Evolutionary conservation across 2,113 vertebrate genomes (phyloP).

Genomic region (Rhea pennata): DNA sequence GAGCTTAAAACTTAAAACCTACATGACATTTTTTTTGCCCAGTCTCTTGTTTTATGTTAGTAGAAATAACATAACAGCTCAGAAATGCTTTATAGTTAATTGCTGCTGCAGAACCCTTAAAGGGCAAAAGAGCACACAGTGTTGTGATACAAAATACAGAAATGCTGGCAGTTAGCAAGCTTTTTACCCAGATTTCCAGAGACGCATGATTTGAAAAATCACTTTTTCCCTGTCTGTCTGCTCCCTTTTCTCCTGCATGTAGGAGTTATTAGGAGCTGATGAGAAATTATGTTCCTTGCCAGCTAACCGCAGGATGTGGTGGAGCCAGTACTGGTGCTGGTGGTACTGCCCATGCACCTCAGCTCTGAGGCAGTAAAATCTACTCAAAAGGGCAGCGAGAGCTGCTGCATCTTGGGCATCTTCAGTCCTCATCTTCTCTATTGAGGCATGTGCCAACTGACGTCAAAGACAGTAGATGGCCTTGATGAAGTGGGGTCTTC

Average conservation of each 20-base stretch:
- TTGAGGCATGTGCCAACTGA: neutral
- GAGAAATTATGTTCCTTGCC: neutral
- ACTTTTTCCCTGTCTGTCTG: neutral
- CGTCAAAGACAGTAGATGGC: neutral
- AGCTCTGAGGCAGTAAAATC: neutral
- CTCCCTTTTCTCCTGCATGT: neutral
- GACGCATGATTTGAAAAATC: neutral
- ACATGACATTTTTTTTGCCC: neutral
- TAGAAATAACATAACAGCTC: neutral
- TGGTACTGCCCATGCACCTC: neutral
- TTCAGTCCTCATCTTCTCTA: neutral
- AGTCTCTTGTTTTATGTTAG: neutral
- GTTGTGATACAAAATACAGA: neutral
- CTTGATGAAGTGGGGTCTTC: neutral
- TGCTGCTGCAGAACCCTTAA: neutral
- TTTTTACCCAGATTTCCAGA: neutral
- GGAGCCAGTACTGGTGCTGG: neutral
- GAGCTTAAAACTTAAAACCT: neutral
- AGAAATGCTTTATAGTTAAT: neutral
- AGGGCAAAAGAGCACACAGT: neutral
- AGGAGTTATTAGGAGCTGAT: neutral
- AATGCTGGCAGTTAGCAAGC: neutral
- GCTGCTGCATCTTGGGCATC: neutral
- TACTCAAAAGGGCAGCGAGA: neutral
- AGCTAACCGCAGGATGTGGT: neutral